Evolutionary conservation across 2,888 invertebrate genomes (phyloP).

Genomic region (Megastigmus dorsalis): DNA sequence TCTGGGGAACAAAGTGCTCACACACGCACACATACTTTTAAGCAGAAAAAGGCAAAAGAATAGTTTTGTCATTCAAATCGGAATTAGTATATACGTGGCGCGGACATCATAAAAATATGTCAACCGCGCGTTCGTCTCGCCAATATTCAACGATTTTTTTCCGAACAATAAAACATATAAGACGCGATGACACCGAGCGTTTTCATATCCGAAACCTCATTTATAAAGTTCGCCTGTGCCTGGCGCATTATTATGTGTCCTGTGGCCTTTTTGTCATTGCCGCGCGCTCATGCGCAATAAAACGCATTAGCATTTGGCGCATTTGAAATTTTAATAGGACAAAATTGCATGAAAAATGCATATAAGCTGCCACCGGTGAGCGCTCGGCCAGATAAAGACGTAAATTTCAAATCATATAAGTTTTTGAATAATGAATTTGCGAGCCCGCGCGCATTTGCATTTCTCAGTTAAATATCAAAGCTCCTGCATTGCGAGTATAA

Average conservation of each 20-base stretch:
- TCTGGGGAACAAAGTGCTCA: slow-evolving; percentile 16
- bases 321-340: slow-evolving; percentile 52
- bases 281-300: slow-evolving; percentile 44
- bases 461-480: slow-evolving; percentile 26
- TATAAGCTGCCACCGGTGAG: too few species aligned
- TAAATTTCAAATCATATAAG: slow-evolving; percentile 16
- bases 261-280: too few species aligned
- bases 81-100: slow-evolving; percentile 22
- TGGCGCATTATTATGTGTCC: too few species aligned
- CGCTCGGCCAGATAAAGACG: slow-evolving; percentile 38
- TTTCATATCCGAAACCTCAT: too few species aligned
- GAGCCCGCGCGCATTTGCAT: not conserved
- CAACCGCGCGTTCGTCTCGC: slow-evolving; percentile 27
- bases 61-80: slow-evolving; percentile 35
- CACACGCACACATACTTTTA: too few species aligned
- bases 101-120: slow-evolving; percentile 22
- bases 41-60: slow-evolving; percentile 13
- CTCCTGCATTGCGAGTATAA: too few species aligned
- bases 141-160: slow-evolving; percentile 40
- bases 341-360: slow-evolving; percentile 44
- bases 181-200: too few species aligned
- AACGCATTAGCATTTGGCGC: slow-evolving; percentile 28
- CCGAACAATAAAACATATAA: too few species aligned
- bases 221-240: too few species aligned
- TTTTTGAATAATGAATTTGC: slow-evolving; percentile 34